Evolutionary conservation across 2,888 invertebrate genomes (phyloP), one percentile per base, ranked within the genome.

Genomic region (Pilophorus perplexus): DNA sequence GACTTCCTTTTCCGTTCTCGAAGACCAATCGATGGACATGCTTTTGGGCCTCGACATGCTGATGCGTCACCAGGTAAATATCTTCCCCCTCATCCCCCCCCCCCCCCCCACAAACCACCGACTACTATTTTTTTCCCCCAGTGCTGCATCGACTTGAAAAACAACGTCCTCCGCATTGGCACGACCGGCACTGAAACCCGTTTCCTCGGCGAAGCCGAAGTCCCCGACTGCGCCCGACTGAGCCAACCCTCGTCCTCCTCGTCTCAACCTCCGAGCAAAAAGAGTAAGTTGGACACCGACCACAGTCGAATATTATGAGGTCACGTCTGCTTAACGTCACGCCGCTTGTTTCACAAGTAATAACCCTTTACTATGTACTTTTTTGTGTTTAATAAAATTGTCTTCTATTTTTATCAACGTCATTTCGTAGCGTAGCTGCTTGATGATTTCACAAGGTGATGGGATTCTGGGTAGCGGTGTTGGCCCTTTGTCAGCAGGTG

Each of bases 21-120:
- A 95, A 75, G 90, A 97, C 73, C 97, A 98, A 77, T 91, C 94
- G 0, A 96, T 98, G 94, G 98, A 99, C 75, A 95, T 99, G 93
- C 80, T 99, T 66, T 81, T 99, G 12, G 99, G 99, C 0, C 81
- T 99, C 64, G 98, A 99, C 75, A 97, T 98, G 95, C 82, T 99
- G 0, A 94, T 92, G 79, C 81, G 97, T 73, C 97, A 98, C 82
- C 96, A 95, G 83, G 91, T 90, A 75, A 2, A 23, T 20, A 8
- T 5, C 23, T 22, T n/a, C 8, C 20, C 50, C 5, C 8, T 25
- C 5, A 20, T 50, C 50, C 5, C 23, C 23, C 8, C 8, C 8
- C 50, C 8, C n/a, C 20, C 23, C 14, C 23, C n/a, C 42, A 10
- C n/a, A 6, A 10, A n/a, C 22, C 23, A 16, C 22, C n/a, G n/a